Evolutionary conservation across 2,797 vertebrate species (phyloP), one percentile per base, ranked within the genome.

Genomic region (Hyperoplus immaculatus): DNA sequence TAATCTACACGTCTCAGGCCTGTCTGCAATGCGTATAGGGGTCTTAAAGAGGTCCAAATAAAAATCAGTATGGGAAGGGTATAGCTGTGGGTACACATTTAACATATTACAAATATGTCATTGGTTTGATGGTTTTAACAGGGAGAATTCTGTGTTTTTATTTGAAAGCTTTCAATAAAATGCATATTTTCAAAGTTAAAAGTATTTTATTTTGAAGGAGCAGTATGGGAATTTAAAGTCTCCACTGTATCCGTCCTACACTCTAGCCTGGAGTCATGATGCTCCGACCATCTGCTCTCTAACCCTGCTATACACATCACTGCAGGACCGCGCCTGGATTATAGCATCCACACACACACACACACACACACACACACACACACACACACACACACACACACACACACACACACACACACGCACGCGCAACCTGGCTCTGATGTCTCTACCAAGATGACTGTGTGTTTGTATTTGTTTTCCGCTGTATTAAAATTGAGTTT

Each of bases 221-320:
- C 64, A 62, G 72, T 57, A 81, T 83, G 49, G 45, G 61, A 18
- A 29, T 64, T 71, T 71, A 67, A 80, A 87, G 75, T 71, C 83
- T 58, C 70, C 7, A 4, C 54, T 39, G 62, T 65, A 56, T 86
- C 75, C 60, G 63, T 54, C 6, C 18, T 42, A 2, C 50, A 70
- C 75, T 65, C 63, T 42, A 81, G 77, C 82, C 74, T 66, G 76
- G 78, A 87, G 62, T 82, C 81, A 57, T 77, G 84, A 70, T 71
- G 83, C 62, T 77, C 45, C 21, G 72, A 87, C 87, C 90, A 92
- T 91, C 89, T 90, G 89, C 81, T 91, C 79, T 82, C 72, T 66
- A 82, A 85, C 75, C 68, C 75, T 56, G 77, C 82, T 49, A 15
- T 84, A 80, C 77, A 80, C 69, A 83, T 81, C 78, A 55, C 84